A percentile compares a stretch with the other conserved stretches of the same genome.
Evolutionary conservation across 2,888 invertebrate genomes (phyloP).

Genomic region (Cosmia trapezina): DNA sequence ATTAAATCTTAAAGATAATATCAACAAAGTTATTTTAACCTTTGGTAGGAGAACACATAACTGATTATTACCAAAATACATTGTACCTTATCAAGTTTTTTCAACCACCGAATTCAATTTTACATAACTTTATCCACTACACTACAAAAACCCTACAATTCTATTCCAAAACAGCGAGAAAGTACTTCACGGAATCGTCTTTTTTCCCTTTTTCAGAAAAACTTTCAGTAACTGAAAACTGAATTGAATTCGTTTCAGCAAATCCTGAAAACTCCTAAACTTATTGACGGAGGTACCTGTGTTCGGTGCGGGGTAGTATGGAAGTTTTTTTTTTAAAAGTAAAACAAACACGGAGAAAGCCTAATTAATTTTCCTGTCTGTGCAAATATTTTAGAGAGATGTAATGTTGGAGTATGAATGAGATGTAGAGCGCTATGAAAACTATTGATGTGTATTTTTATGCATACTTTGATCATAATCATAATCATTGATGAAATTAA

Average conservation of each 20-base stretch:
- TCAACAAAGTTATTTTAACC: too few relatives aligned
- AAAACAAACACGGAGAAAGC: slow-evolving; percentile 42
- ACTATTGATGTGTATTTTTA: not conserved
- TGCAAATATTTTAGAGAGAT: slow-evolving; percentile 33
- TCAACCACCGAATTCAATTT: not conserved
- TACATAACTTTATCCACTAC: not conserved
- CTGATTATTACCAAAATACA: too few relatives aligned
- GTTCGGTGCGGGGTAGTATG: not conserved
- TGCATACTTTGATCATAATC: too few relatives aligned
- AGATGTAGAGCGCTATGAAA: not conserved
- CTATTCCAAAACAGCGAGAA: slow-evolving; percentile 38
- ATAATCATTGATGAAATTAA: too few relatives aligned
- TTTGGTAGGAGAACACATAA: too few relatives aligned
- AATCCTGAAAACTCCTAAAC: slow-evolving; percentile 41
- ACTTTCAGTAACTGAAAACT: slow-evolving; percentile 57
- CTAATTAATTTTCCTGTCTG: slow-evolving; percentile 52
- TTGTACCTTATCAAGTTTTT: not conserved
- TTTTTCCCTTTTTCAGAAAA: slow-evolving; percentile 46
- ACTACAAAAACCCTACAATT: slow-evolving; percentile 23
- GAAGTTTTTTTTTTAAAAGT: slow-evolving; percentile 40
- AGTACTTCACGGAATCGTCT: slow-evolving; percentile 28
- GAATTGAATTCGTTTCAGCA: slow-evolving; percentile 57
- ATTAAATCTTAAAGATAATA: too few relatives aligned
- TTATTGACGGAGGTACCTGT: slow-evolving; percentile 36
- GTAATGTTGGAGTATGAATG: slow-evolving; percentile 7